Evolutionary conservation across 2,888 invertebrate genomes (phyloP).

Genomic region (Sceliomorpha sp.): DNA sequence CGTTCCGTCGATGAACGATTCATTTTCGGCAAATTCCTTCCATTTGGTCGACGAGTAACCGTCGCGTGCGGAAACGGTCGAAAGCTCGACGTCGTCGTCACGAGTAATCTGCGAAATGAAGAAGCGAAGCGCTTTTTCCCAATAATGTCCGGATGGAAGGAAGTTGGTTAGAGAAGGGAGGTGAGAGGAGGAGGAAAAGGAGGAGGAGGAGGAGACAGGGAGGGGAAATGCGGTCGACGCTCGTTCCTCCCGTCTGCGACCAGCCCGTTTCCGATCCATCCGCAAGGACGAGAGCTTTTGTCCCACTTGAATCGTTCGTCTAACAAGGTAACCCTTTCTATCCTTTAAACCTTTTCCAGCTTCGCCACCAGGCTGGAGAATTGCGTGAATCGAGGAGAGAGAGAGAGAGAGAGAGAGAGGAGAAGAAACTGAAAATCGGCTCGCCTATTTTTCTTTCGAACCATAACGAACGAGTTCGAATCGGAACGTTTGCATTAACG

Average conservation of each 20-base stretch:
- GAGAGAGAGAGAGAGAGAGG: too few relatives aligned
- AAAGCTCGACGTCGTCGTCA: constrained; percentile 2
- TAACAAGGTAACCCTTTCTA: constrained; percentile 39
- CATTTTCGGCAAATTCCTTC: constrained; percentile 23
- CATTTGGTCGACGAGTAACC: constrained; percentile 13
- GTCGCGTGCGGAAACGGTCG: constrained; percentile 2
- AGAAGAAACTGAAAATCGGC: too few relatives aligned
- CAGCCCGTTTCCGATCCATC: constrained; percentile 14
- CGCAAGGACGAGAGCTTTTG: constrained; percentile 28
- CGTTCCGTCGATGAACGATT: constrained; percentile 17
- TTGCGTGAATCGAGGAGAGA: too few relatives aligned
- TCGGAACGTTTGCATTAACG: too few relatives aligned
- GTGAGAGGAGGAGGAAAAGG: constrained; percentile 9
- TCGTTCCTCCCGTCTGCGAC: constrained; percentile 10
- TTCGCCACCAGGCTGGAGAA: too few relatives aligned
- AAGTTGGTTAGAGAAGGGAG: too few relatives aligned
- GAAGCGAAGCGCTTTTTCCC: constrained; percentile 18
- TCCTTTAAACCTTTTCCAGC: constrained; percentile 12
- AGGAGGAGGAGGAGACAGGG: not conserved
- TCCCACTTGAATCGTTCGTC: constrained; percentile 41
- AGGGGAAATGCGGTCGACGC: constrained; percentile 2
- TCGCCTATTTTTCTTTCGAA: too few relatives aligned
- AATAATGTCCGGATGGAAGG: constrained; percentile 9
- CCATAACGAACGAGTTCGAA: too few relatives aligned
- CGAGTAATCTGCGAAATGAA: constrained; percentile 22